Evolutionary conservation across 1,140 invertebrate genomes (phyloP), one percentile per base, ranked within the genome.

Genomic region (Scaptomyza hsui): DNA sequence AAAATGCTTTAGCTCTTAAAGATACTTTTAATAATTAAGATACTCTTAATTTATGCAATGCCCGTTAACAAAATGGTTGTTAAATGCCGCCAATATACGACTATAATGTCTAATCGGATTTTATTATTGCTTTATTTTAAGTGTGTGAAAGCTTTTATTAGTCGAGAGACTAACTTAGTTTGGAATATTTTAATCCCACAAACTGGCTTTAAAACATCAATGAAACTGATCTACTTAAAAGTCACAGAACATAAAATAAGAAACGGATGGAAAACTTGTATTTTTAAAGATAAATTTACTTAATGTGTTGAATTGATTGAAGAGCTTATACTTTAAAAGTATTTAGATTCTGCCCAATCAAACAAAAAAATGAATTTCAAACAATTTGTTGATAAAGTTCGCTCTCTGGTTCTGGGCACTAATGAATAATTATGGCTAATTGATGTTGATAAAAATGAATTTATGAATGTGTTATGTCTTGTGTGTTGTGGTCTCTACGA

Each of bases 401-500:
- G 32, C 41, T 57, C 6, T 60, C 35, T 47, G 37, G 19, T 35
- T 0, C 26, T 13, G 32, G 39, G 39, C 13, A 48, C 21, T 77
- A 80, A 77, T 86, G 64, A 86, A 80, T 85, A 85, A 85, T 85
- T 86, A 86, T 85, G 70, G 81, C 81, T 85, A 85, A 85, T 85
- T 85, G 81, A 76, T 80, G 80, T 72, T 86, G 76, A 85, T 86
- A 85, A 81, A 86, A 80, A 77, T 86, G 81, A 86, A 85, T 86
- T 85, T 73, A 74, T 82, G 75, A 67, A 78, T 82, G 78, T 70
- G 70, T 70, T 61, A 42, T 67, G 60, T 45, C 21, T 19, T 37
- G 32, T 53, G 39, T 53, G 51, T 48, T 29, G 53, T 32, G 16
- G 53, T 41, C 52, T 39, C 21, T 26, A 12, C 15, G 24, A 62